Base-by-base conservation (phyloP, 1,140 invertebrate genomes). In the Pissodes strobi region DNA sequence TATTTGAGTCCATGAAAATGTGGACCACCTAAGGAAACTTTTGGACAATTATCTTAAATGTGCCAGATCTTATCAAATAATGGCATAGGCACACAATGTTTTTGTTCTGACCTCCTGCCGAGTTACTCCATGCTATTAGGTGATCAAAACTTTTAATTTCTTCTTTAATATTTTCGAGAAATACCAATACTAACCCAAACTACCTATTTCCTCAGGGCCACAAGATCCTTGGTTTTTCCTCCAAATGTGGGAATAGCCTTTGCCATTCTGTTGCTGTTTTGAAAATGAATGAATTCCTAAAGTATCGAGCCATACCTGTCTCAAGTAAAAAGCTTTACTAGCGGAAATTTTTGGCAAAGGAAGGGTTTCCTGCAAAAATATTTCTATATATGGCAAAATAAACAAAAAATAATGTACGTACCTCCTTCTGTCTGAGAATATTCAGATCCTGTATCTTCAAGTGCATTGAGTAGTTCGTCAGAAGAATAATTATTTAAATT, bases 11-110 rank as follows among this genome's bases (percentile, higher is more conserved):
- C 15, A 67, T 38, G n/a, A n/a, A 43, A 59, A 67, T 55, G 23
- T 69, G 60, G 4, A 58, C 55, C 21, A 69, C 55, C n/a, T 64
- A 59, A 8, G 68, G 51, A 57, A 70, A 66, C 43, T 68, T 68
- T 21, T 66, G 66, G n/a, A 68, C 66, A 27, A 68, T 58, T 25
- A 23, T 46, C 34, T 62, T 62, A 15, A 66, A n/a, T n/a, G n/a
- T n/a, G n/a, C n/a, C n/a, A n/a, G n/a, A n/a, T n/a, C n/a, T n/a
- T n/a, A n/a, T n/a, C 51, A n/a, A 21, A 13, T 12, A 34, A 5
- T 67, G 43, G 25, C 53, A 67, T 27, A 69, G 45, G 39, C 64
- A 67, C 2, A 69, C 25, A 5, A 69, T 66, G 9, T 64, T 68
- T 45, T 53, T 68, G 30, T 68, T 65, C 25, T 59, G 25, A 27